phyloP scores from a whole-genome alignment of 2,888 invertebrate genomes.

The Andrena hattorfiana region DNA sequence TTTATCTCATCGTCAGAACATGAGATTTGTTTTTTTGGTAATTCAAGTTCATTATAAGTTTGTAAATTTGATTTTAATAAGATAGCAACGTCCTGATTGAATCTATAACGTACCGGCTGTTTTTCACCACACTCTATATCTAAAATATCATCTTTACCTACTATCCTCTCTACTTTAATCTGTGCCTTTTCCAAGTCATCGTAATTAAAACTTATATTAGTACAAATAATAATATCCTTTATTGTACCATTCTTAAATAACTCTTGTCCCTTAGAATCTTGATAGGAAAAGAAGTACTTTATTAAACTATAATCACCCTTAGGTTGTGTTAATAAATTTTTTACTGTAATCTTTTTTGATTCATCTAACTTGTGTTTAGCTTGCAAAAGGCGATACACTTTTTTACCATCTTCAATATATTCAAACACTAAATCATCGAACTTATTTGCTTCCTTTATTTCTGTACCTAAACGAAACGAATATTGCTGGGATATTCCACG shows the following conservation, averaged over 20 bases:
- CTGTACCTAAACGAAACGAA: not conserved
- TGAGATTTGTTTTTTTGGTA: not conserved
- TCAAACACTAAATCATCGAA: constrained; percentile 9
- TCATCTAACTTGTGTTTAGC: constrained; percentile 1
- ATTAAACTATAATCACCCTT: not conserved
- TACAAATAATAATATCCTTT: constrained; percentile 3
- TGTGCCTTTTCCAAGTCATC: not conserved
- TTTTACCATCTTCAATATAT: not conserved
- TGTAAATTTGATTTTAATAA: not conserved
- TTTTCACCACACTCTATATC: not conserved
- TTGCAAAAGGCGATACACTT: not conserved
- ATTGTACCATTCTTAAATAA: not conserved
- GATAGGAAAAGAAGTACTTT: constrained; percentile 6
- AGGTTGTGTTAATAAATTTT: not conserved
- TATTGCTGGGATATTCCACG: not conserved
- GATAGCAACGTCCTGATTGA: not conserved
- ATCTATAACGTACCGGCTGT: not conserved
- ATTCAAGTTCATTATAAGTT: not conserved
- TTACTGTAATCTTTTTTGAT: not conserved
- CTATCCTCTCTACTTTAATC: not conserved
- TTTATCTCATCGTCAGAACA: not conserved
- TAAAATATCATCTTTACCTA: not conserved
- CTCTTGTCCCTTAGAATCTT: not conserved
- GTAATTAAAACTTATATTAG: constrained; percentile 1
- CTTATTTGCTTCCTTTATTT: constrained; percentile 3